Conservation (phyloP, 2,888 invertebrate species). For the Eumerus sabulonum region DNA sequence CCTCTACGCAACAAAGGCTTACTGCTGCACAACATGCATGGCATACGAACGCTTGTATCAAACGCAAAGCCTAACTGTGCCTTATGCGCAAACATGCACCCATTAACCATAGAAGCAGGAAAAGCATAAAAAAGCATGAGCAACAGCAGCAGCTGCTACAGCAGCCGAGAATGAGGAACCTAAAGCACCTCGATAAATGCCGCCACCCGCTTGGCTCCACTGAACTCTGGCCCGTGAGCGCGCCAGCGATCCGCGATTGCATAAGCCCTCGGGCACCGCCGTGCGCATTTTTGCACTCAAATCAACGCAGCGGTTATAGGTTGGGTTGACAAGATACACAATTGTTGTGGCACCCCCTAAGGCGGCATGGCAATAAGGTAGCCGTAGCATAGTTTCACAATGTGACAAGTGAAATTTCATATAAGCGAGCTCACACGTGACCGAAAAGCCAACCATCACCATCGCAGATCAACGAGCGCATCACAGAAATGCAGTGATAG, state of each 20-base stretch:
- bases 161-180: slow-evolving; percentile 47
- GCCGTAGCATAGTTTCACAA: slow-evolving; percentile 53
- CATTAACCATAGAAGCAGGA: slow-evolving; percentile 6
- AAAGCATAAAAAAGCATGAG: no score
- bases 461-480: neutral
- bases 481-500: slow-evolving; percentile 53
- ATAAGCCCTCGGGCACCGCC: slow-evolving; percentile 25
- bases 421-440: slow-evolving; percentile 55
- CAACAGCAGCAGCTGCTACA: slow-evolving; percentile 35
- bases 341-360: slow-evolving; percentile 48
- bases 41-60: slow-evolving; percentile 5
- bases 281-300: slow-evolving; percentile 38
- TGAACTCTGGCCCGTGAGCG: slow-evolving; percentile 61
- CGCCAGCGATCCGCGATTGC: slow-evolving; percentile 37
- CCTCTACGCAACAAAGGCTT: slow-evolving; percentile 52
- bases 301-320: slow-evolving; percentile 55
- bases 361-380: slow-evolving; percentile 9
- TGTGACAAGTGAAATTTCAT: slow-evolving; percentile 66
- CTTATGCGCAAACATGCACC: slow-evolving; percentile 59
- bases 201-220: slow-evolving; percentile 63
- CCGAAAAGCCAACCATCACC: slow-evolving; percentile 6
- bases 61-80: slow-evolving; percentile 45
- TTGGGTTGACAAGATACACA: slow-evolving; percentile 57
- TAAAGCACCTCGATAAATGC: slow-evolving; percentile 57
- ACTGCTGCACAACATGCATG: slow-evolving; percentile 39